phyloP scores from a whole-genome alignment of 2,888 invertebrate species.

The Clanis bilineata region DNA sequence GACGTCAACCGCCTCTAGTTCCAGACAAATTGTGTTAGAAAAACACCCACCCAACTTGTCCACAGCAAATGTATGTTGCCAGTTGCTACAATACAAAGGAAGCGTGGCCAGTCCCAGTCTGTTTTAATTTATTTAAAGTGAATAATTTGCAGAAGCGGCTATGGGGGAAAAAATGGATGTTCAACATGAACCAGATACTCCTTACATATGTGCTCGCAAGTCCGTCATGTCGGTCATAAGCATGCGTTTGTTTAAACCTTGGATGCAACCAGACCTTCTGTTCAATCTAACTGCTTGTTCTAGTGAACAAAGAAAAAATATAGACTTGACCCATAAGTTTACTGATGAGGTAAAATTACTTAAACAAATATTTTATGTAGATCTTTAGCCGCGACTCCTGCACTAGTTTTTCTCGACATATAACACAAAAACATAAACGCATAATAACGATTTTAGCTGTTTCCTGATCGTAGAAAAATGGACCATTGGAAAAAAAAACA shows the following conservation, averaged over 20 bases:
- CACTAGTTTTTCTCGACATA: too few species aligned
- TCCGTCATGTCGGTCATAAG: slow-evolving; percentile 70
- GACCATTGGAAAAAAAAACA: too few species aligned
- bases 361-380: background rate
- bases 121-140: background rate
- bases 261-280: slow-evolving; percentile 84
- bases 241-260: slow-evolving; percentile 76
- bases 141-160: slow-evolving; percentile 81
- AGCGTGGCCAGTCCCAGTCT: too few species aligned
- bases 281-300: slow-evolving; percentile 82
- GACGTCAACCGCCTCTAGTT: too few species aligned
- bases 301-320: slow-evolving; percentile 78
- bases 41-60: too few species aligned
- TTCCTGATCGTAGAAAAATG: too few species aligned
- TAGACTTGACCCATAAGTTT: slow-evolving; percentile 84
- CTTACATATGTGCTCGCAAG: slow-evolving; percentile 82
- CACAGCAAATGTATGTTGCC: too few species aligned
- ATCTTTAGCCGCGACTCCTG: too few species aligned
- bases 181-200: slow-evolving; percentile 76
- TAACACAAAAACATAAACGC: too few species aligned
- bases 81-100: too few species aligned
- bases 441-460: too few species aligned
- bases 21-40: too few species aligned
- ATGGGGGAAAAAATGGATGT: slow-evolving; percentile 86
- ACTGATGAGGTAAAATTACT: slow-evolving; percentile 63